Evolutionary conservation across 2,797 vertebrate species (phyloP).

Genomic region (Gobionotothen gibberifrons): DNA sequence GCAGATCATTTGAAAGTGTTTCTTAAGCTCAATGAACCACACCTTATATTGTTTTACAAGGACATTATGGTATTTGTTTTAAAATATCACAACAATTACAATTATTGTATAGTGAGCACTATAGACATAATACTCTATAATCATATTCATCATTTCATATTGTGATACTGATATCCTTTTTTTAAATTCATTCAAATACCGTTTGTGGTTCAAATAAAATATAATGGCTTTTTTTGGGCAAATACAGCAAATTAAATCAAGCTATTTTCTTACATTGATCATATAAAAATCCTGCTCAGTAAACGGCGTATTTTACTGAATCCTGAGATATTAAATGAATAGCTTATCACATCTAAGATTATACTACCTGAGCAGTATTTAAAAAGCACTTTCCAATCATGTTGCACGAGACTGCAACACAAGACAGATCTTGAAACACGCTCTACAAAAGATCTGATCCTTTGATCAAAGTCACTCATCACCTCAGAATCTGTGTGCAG

Average conservation of each 20-base stretch:
- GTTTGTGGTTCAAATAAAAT: background rate
- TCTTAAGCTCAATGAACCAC: background rate
- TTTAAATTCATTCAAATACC: background rate
- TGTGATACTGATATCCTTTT: background rate
- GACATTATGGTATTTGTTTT: no score
- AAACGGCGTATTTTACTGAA: background rate
- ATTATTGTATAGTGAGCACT: background rate
- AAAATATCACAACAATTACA: background rate
- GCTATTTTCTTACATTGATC: background rate
- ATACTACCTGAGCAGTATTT: background rate
- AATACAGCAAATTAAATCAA: background rate
- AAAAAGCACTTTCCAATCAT: conserved; percentile 28
- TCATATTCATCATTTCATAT: background rate
- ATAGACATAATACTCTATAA: background rate
- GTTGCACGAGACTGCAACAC: background rate
- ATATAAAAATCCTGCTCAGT: background rate
- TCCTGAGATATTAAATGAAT: background rate
- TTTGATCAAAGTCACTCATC: conserved; percentile 44
- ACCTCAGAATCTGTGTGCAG: conserved; percentile 19
- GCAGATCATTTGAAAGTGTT: conserved; percentile 9
- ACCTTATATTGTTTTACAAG: no score
- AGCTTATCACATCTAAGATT: background rate
- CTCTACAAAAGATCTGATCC: conserved; percentile 33
- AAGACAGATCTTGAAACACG: conserved; percentile 21
- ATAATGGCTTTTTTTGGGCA: background rate